Evolutionary conservation across 92 coral and sea anemone species (phyloP).

Genomic region (Phymanthus crucifer): DNA sequence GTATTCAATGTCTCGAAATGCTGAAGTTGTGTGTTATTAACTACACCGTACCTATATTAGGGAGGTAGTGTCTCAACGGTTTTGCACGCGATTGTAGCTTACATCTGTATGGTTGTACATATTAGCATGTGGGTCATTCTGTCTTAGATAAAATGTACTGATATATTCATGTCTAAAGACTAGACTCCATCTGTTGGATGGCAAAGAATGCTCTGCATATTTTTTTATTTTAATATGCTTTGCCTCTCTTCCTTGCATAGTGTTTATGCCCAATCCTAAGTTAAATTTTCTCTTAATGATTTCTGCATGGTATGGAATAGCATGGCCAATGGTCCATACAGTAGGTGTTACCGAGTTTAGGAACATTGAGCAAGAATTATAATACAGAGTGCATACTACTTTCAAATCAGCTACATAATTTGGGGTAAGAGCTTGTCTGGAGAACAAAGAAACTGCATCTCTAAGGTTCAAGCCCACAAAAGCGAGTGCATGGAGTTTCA

Average conservation of each 20-base stretch:
- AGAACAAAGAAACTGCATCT: conserved; percentile 59
- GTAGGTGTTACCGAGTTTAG: conserved; percentile 48
- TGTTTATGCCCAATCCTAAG: conserved; percentile 58
- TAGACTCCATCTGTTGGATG: conserved; percentile 55
- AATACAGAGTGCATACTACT: conserved; percentile 30
- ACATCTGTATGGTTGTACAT: conserved; percentile 20
- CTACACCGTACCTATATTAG: too few relatives aligned
- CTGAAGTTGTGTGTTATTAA: too few relatives aligned
- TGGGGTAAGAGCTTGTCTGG: conserved; percentile 26
- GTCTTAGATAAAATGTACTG: conserved; percentile 54
- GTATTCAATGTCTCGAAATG: too few relatives aligned
- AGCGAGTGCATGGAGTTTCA: conserved; percentile 53
- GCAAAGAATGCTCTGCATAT: conserved; percentile 63
- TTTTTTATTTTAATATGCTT: conserved; percentile 55
- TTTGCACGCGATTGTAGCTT: too few relatives aligned
- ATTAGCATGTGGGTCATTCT: conserved; percentile 43
- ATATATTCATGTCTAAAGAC: conserved; percentile 64
- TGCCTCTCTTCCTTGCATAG: conserved; percentile 73
- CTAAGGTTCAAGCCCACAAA: conserved; percentile 54
- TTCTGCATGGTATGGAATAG: conserved; percentile 53
- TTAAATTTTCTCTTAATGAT: conserved; percentile 30
- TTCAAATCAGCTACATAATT: conserved; percentile 14
- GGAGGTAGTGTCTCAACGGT: too few relatives aligned
- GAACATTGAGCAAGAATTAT: conserved; percentile 37
- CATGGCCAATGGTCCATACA: conserved; percentile 66